phyloP scores from a whole-genome alignment of 1,140 invertebrate genomes.

The Ceratina australensis region DNA sequence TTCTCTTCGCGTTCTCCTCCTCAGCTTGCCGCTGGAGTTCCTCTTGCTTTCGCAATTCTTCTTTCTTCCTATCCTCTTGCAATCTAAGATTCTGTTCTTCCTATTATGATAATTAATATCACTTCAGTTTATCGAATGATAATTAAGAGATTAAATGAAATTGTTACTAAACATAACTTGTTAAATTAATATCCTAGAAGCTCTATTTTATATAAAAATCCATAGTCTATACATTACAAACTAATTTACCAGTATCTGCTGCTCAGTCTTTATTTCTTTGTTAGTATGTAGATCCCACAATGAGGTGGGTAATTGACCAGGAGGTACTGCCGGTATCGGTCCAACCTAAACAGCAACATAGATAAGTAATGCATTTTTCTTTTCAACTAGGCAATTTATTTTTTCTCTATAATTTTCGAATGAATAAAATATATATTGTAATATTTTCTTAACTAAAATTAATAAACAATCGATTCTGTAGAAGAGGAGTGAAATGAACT shows the following conservation, averaged over 20 bases:
- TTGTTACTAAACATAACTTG: too few species aligned
- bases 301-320: conserved; percentile 74
- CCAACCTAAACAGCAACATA: conserved; percentile 69
- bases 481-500: background rate
- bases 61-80: conserved; percentile 76
- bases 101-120: conserved; percentile 58
- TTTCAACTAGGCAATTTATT: background rate
- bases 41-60: conserved; percentile 72
- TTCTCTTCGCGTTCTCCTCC: conserved; percentile 68
- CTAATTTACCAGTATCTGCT: conserved; percentile 77
- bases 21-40: conserved; percentile 65
- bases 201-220: too few species aligned
- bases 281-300: conserved; percentile 74
- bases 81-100: conserved; percentile 79
- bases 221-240: background rate
- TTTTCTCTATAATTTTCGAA: too few species aligned
- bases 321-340: conserved; percentile 72
- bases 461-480: too few species aligned
- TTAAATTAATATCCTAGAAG: too few species aligned
- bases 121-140: background rate
- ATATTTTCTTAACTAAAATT: too few species aligned
- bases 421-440: too few species aligned
- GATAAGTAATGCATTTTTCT: background rate
- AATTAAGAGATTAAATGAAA: too few species aligned
- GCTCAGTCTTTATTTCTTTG: conserved; percentile 80